Conservation (phyloP, 1,140 invertebrate species). For the Protaetia brevitarsis region DNA sequence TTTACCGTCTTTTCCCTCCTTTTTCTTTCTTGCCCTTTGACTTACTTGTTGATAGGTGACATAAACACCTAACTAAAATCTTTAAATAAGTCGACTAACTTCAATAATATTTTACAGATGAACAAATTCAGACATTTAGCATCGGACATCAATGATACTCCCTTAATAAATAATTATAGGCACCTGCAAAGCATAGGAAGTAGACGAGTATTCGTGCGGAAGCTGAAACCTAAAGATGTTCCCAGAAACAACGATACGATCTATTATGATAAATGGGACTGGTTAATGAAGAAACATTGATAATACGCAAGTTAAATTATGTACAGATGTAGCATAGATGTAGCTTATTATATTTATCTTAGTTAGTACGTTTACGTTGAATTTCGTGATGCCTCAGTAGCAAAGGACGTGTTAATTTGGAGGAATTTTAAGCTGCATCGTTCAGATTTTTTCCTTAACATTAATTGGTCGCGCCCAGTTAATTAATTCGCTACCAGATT, state of each 20-base stretch:
- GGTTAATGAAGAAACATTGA: conserved; percentile 22
- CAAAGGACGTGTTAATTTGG: too few species aligned
- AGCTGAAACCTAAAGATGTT: neutral
- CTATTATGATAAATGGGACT: conserved; percentile 19
- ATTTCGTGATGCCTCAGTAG: too few species aligned
- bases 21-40: too few species aligned
- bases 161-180: conserved; percentile 20
- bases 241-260: neutral
- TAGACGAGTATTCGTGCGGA: conserved; percentile 17
- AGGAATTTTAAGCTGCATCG: too few species aligned
- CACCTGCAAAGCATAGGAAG: conserved; percentile 19
- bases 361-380: too few species aligned
- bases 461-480: too few species aligned
- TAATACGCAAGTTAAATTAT: neutral
- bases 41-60: too few species aligned
- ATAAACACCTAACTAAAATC: too few species aligned
- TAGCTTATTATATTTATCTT: neutral
- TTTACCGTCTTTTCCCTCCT: neutral
- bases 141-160: conserved; percentile 5
- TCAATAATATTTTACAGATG: neutral
- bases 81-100: neutral
- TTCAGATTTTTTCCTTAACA: too few species aligned
- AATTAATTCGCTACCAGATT: neutral
- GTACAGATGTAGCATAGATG: too few species aligned
- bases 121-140: conserved; percentile 22